Evolutionary conservation across 2,888 invertebrate genomes (phyloP), one percentile per base, ranked within the genome.

Genomic region (Limnephilus rhombicus): DNA sequence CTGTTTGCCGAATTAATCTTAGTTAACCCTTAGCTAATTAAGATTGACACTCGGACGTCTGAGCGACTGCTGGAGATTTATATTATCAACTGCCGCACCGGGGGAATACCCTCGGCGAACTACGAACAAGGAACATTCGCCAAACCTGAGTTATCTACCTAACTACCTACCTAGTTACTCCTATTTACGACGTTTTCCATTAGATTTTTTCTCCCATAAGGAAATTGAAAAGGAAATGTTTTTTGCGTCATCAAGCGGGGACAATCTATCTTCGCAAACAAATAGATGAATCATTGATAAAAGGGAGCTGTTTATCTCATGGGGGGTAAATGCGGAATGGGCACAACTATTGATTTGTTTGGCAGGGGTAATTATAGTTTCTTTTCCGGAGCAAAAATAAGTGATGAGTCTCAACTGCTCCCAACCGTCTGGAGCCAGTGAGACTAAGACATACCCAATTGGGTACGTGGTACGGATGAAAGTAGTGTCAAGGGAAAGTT

Each of bases 1-100:
- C 93, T 92, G 91, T 92, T 92, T 92, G 92, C 91, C 92, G 91
- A 92, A 93, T 93, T 93, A 93, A 93, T 93, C 93, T 93, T 86
- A 92, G 91, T 93, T 93, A 93, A 92, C 92, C 92, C 92, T 91
- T 82, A 82, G 89, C 89, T 93, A 93, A 93, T 93, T 93, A 92
- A 93, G 93, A 93, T 92, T 93, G 93, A 93, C 93, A 93, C 31
- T 90, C 90, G 92, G 93, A 93, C 92, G 87, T 92, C 89, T 89
- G 91, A 89, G 92, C 90, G 92, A 93, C 92, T 92, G 93, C 87
- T 91, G 91, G 91, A 93, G 92, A 93, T 93, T 92, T 92, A 93
- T 92, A 90, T 91, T 88, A 90, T 91, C 89, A 24, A 68, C 81
- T 24, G 80, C 29, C 12, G 88, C 34, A 41, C 37, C 80, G 88